Percentiles rank a stretch among this genome's conserved stretches.
Conservation (phyloP, 2,797 vertebrate species). For the Scyliorhinus canicula region DNA sequence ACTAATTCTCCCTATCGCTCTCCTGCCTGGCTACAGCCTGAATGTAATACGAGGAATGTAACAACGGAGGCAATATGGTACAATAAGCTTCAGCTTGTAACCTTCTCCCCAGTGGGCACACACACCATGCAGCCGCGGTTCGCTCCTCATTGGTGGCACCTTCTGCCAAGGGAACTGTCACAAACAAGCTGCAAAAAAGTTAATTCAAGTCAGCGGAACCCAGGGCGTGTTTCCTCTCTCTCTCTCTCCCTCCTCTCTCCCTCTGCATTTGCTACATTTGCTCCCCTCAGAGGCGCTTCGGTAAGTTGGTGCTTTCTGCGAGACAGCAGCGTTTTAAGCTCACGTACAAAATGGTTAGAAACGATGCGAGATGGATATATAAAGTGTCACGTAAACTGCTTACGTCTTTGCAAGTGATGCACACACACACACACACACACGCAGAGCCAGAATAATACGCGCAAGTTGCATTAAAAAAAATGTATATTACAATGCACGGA, state of each 20-base stretch:
- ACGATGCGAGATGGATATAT: background rate
- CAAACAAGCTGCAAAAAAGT: slow-evolving; percentile 29
- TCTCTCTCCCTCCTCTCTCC: too few species aligned
- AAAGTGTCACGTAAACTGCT: slow-evolving; percentile 17
- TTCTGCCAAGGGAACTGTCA: background rate
- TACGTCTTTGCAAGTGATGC: slow-evolving; percentile 15
- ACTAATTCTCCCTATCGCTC: background rate
- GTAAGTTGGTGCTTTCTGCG: slow-evolving; percentile 28
- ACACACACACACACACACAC: background rate
- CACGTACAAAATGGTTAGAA: background rate
- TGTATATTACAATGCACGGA: slow-evolving; percentile 1
- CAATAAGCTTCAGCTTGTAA: background rate
- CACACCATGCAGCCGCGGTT: background rate
- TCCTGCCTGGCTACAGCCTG: slow-evolving; percentile 40
- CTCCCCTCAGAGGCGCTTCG: background rate
- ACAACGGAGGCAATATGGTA: slow-evolving; percentile 46
- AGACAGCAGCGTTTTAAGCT: background rate
- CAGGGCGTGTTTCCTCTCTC: background rate
- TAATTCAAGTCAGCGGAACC: slow-evolving; percentile 23
- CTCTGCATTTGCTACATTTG: background rate
- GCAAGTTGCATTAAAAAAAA: slow-evolving; percentile 23
- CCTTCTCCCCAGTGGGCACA: background rate
- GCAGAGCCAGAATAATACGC: slow-evolving; percentile 9
- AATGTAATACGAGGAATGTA: slow-evolving; percentile 61
- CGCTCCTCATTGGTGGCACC: background rate